Evolutionary conservation across 2,797 vertebrate species (phyloP), one percentile per base, ranked within the genome.

Genomic region (Thunnus albacares): DNA sequence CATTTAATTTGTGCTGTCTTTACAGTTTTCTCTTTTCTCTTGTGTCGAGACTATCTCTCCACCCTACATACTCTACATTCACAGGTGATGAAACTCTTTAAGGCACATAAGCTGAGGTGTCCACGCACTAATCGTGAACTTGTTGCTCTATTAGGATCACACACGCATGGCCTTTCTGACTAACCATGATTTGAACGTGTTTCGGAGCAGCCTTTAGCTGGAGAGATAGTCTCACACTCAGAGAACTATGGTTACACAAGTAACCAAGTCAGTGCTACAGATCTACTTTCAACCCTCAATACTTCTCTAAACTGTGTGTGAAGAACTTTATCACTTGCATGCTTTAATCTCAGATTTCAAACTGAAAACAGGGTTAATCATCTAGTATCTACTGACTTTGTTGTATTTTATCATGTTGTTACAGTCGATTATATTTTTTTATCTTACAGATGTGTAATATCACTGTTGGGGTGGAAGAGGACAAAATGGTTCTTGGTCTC

Each of bases 311-410:
- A 35, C 41, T 5, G 30, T 7, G 59, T 63, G 41, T 75, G 49
- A 66, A 45, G 11, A 76, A 30, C 53, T 58, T 28, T 6, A 43
- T 66, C 70, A 57, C 58, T 71, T 77, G 64, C 73, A 78, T 76
- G 84, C 68, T 83, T 69, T 67, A 76, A 81, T 28, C 75, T 81
- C 70, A 53, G 85, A 86, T 33, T 59, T 82, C 51, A 47, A 87
- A 81, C 26, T 79, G 84, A 75, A 86, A 86, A 90, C 90, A 87
- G 87, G 59, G 65, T 92, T 77, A 70, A 71, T 56, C 62, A 51
- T 51, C 9, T 38, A 38, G 38, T 38, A 60, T 8, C 43, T 43
- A 13, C 30, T 71, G 59, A 38, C 22, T 52, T 26, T 49, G 3
- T 41, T 57, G 33, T 62, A 30, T 55, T 75, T 64, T 33, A 61